phyloP scores from a whole-genome alignment of 2,888 invertebrate genomes.

The Hoplodrina blanda region DNA sequence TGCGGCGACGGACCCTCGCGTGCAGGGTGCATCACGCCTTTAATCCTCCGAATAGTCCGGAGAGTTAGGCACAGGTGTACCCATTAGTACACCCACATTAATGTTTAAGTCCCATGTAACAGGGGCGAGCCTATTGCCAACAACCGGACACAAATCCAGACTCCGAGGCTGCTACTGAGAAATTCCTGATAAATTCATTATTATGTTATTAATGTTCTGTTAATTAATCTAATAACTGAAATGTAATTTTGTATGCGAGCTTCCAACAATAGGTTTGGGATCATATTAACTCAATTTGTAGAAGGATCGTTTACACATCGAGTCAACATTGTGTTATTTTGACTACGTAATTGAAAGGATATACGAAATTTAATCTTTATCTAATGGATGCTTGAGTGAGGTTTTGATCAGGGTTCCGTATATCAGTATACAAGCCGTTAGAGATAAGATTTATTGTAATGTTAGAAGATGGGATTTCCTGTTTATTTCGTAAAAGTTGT shows the following conservation, averaged over 20 bases:
- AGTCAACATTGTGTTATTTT: conserved; percentile 34
- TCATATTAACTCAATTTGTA: conserved; percentile 42
- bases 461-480: not conserved
- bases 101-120: no score
- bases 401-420: not conserved
- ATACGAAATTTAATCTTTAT: conserved; percentile 27
- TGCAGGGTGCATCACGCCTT: no score
- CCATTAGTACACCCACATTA: no score
- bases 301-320: conserved; percentile 26
- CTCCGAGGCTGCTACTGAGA: no score
- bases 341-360: conserved; percentile 21
- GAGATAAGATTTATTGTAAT: not conserved
- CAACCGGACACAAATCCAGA: no score
- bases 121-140: no score
- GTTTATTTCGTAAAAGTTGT: not conserved
- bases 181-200: conserved; percentile 20
- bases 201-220: conserved; percentile 15
- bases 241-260: conserved; percentile 37
- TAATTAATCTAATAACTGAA: conserved; percentile 45
- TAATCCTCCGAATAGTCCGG: no score
- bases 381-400: not conserved
- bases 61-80: no score
- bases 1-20: no score
- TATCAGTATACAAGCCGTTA: not conserved
- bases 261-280: conserved; percentile 26